Evolutionary conservation across 2,113 vertebrate species (phyloP), one percentile per base, ranked within the genome.

Genomic region (Hippocampus mohnikei): DNA sequence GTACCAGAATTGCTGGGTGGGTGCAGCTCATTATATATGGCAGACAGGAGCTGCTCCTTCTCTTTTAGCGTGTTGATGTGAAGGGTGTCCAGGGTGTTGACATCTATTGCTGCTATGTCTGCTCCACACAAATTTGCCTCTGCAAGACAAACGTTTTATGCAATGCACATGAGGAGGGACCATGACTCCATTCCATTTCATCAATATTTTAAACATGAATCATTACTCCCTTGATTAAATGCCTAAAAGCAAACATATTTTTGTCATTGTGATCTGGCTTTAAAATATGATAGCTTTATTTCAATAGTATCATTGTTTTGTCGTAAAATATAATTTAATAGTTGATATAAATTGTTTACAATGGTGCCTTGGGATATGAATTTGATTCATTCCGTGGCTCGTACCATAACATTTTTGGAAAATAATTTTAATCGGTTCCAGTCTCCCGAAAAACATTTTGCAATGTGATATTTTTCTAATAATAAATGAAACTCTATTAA

Each of bases 1-100:
- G 29, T 90, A 93, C 92, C 89, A 2, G 91, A 80, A 61, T 41
- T 41, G 70, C 82, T 91, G 41, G 86, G 84, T 46, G 92, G 89
- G 75, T 92, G 89, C 29, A 92, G 84, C 62, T 93, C 88, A 60
- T 84, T 83, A 64, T 93, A 93, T 67, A 92, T 86, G 29, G 90
- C 89, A 5, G 92, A 91, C 46, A 93, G 86, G 3, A 93, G 70
- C 53, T 66, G 84, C 86, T 93, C 92, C 69, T 76, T 88, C 10
- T 93, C 91, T 71, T 93, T 85, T 65, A 87, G 64, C 10, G 81
- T 71, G 58, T 73, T 71, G 67, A 93, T 74, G 11, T 90, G 91
- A 27, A 93, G 89, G 29, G 76, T 44, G 69, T 91, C 87, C 67
- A 93, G 83, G 50, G 75, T 88, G 23, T 76, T 84, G 66, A 79